phyloP scores from a whole-genome alignment of 1,140 invertebrate species.

The Araneus ventricosus region DNA sequence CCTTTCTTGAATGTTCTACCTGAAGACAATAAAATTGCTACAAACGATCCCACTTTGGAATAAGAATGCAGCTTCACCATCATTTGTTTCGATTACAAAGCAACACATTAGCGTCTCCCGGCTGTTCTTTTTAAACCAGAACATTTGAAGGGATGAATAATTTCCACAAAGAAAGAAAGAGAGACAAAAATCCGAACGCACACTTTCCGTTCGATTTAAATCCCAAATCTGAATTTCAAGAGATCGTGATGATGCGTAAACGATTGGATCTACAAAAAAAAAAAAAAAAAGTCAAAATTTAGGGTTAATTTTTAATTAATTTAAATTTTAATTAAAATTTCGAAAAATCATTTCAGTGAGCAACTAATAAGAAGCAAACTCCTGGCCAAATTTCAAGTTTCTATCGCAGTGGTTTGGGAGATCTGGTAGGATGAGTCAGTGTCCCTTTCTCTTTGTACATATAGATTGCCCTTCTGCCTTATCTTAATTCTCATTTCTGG shows the following conservation, averaged over 20 bases:
- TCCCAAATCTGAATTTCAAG: slow-evolving; percentile 8
- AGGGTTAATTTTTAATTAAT: too few species aligned
- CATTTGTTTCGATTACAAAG: not conserved
- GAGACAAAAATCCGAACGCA: not conserved
- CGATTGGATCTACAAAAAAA: not conserved
- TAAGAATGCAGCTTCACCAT: not conserved
- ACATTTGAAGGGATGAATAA: not conserved
- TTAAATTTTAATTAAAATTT: too few species aligned
- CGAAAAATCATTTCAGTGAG: too few species aligned
- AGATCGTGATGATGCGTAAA: not conserved
- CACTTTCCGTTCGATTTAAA: not conserved
- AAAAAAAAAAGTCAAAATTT: too few species aligned
- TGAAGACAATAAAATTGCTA: not conserved
- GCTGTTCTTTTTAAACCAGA: not conserved
- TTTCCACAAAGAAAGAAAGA: not conserved
- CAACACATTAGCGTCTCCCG: not conserved
- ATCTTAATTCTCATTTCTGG: too few species aligned
- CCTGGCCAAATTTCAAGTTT: too few species aligned
- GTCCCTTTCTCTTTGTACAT: too few species aligned
- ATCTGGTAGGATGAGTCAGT: too few species aligned
- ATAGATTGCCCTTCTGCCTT: too few species aligned
- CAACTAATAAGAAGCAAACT: too few species aligned
- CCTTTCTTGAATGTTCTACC: not conserved
- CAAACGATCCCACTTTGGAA: not conserved
- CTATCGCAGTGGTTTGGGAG: too few species aligned